Base-by-base conservation (phyloP, 2,888 invertebrate genomes). In the Chrysotoxum bicinctum region DNA sequence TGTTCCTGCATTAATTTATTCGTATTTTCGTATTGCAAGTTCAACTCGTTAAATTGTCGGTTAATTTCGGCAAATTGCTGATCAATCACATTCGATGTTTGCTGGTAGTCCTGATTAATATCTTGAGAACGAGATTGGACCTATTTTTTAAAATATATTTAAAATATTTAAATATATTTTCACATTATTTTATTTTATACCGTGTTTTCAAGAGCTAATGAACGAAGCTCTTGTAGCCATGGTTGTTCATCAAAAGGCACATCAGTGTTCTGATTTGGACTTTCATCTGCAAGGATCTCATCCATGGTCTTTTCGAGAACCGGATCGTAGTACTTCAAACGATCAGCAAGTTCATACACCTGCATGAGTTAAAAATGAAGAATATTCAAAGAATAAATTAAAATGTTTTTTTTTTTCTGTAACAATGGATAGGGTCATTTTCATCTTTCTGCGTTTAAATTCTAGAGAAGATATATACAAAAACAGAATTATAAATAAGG, bases 271-370 rank as follows among this genome's bases (percentile, higher is more conserved):
- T 88, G 87, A 64, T 87, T 88, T 10, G 89, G 90, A 87, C 88
- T 91, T 40, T 88, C 88, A 23, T 89, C 91, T 54, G 87, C 48
- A 64, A 90, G 88, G 62, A 90, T 89, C 78, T 92, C 92, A 60
- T 90, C 90, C 35, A 90, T 78, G 10, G 89, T 88, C 73, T 90
- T 90, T 76, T 91, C 90, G 60, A 92, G 87, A 21, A 91, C 90
- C 16, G 95, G 95, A 91, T 97, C 97, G 89, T 94, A 94, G 91
- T 94, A 95, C 91, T 96, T 95, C 87, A 97, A 92, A 81, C 95
- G 94, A 90, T 92, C 93, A 21, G 94, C 93, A 88, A 95, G 90
- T 87, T 91, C 90, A 82, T 93, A 93, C 56, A 93, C 90, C 90
- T 93, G 30, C 4, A 21, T 21, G 12, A 2, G 19, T 26, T 10